Base-by-base conservation (phyloP, 23 tunicate genomes). In the Diplosoma virens region DNA sequence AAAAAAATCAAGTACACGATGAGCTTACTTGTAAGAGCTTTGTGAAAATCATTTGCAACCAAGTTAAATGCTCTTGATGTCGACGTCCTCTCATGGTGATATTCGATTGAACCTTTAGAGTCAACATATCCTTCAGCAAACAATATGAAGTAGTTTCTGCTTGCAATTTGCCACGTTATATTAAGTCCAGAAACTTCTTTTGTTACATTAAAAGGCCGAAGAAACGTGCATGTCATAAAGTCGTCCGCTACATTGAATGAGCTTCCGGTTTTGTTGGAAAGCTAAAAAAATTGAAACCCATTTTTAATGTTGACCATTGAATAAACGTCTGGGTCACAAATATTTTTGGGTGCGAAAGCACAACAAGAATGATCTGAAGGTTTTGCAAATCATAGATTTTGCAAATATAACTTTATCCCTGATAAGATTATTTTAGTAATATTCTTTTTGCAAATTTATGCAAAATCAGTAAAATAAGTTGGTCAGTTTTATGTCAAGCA, bases 201-300 rank as follows among this genome's bases (percentile, higher is more conserved):
- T 5, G 75, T 68, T n/a, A 68, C 75, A 17, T 37, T 20, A 24
- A 33, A 36, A 3, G 75, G 75, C 14, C 75, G 75, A 4, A 33
- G 24, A 68, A 68, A 68, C 11, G 75, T 14, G 28, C 75, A 68
- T 28, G 30, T 36, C 26, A 68, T 33, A 33, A 20, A 14, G 54
- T 33, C 28, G 21, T 68, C 75, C n/a, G 54, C 36, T 21, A 68
- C 3, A 11, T 41, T 35, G 26, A 25, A 20, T 21, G 53, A 33
- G 24, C 53, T 41, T 2, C 53, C 75, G 34, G 16, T 5, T 18
- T 35, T 25, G 7, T 68, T 35, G 3, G 75, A 20, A 17, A 68
- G 21, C 75, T 68, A 29, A 61, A 61, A 61, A 27, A 61, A 61
- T n/a, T n/a, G n/a, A n/a, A n/a, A n/a, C n/a, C n/a, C n/a, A n/a